Conservation (phyloP, 2,888 invertebrate genomes). For the Melieria picta region DNA sequence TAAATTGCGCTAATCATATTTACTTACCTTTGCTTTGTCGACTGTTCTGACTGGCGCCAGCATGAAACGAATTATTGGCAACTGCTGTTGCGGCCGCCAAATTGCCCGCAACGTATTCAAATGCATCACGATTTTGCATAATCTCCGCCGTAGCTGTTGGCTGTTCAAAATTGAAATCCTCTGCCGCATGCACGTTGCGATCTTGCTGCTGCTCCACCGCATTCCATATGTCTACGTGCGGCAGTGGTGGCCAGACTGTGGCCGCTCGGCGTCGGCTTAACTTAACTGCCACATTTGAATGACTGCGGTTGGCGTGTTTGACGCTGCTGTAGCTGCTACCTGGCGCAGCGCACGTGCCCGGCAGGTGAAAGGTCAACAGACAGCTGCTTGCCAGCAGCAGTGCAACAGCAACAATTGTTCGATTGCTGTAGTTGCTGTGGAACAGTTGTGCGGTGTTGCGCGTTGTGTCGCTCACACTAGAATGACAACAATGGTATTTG, state of each 20-base stretch:
- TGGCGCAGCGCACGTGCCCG: too few relatives aligned
- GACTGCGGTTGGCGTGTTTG: too few relatives aligned
- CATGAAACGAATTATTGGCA: conserved; percentile 9
- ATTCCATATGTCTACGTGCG: conserved; percentile 25
- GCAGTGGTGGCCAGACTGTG: conserved; percentile 11
- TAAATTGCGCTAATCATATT: neutral
- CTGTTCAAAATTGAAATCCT: neutral
- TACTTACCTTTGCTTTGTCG: conserved; percentile 30
- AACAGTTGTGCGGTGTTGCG: too few relatives aligned
- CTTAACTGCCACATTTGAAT: too few relatives aligned
- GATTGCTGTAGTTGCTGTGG: too few relatives aligned
- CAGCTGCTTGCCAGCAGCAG: too few relatives aligned
- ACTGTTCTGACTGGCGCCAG: neutral
- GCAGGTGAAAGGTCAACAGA: too few relatives aligned
- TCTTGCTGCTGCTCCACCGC: neutral
- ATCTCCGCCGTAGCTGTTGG: neutral
- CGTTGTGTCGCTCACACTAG: too few relatives aligned
- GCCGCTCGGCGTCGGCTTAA: neutral
- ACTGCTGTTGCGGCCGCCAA: conserved; percentile 20
- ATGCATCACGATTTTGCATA: conserved; percentile 6
- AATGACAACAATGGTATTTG: too few relatives aligned
- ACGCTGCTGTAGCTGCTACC: too few relatives aligned
- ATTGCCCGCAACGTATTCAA: conserved; percentile 18
- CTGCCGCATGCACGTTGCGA: neutral
- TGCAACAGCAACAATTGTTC: too few relatives aligned